Percentiles rank a stretch among this genome's conserved stretches.
phyloP scores from a whole-genome alignment of 2,797 vertebrate genomes.

The Paramormyrops hopkinsi region DNA sequence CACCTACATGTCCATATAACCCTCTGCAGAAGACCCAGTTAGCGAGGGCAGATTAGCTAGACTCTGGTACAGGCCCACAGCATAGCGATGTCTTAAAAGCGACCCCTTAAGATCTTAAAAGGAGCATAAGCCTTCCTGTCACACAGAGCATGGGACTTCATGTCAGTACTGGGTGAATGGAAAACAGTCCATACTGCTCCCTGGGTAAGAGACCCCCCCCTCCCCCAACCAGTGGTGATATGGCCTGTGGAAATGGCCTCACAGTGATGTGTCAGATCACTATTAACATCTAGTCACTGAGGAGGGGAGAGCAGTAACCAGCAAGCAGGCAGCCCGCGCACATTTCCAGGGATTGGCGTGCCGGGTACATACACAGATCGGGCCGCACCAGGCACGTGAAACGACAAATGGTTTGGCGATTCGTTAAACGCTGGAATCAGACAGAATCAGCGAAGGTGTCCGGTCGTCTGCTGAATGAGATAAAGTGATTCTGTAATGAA shows the following conservation, averaged over 20 bases:
- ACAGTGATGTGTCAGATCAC: background rate
- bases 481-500: constrained; percentile 12
- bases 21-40: background rate
- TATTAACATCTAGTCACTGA: background rate
- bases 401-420: background rate
- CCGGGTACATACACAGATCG: background rate
- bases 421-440: background rate
- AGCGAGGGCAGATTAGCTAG: background rate
- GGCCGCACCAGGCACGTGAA: background rate
- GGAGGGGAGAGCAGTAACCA: background rate
- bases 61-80: background rate
- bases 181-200: background rate
- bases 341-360: background rate
- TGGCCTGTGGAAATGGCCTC: background rate
- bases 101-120: background rate
- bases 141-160: background rate
- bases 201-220: background rate
- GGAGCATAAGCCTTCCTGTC: background rate
- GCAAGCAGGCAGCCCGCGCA: background rate
- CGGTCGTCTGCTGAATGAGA: background rate
- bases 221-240: background rate
- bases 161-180: background rate
- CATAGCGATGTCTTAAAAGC: background rate
- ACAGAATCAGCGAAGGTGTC: background rate
- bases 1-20: background rate